Conservation (phyloP, 2,888 invertebrate genomes). For the Drosophila parthenogenetica region DNA sequence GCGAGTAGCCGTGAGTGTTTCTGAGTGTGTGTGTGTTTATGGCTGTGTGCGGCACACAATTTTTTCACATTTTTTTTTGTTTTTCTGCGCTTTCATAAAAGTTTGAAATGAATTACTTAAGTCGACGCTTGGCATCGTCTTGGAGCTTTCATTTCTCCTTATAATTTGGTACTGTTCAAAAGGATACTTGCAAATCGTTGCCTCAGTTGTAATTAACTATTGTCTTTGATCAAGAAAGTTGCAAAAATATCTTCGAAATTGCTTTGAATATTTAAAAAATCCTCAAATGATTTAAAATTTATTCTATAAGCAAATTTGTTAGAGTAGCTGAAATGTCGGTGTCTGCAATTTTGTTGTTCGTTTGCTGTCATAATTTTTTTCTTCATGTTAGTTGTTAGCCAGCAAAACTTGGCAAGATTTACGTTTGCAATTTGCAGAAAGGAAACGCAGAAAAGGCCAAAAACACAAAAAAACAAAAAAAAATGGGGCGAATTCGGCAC, state of each 20-base stretch:
- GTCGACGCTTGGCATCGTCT: slow-evolving; percentile 36
- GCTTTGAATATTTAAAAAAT: too few relatives aligned
- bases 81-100: slow-evolving; percentile 53
- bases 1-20: slow-evolving; percentile 26
- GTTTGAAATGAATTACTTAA: slow-evolving; percentile 73
- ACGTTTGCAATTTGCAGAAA: slow-evolving; percentile 64
- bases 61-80: slow-evolving; percentile 20
- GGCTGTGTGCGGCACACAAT: slow-evolving; percentile 52
- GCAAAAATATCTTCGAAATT: not conserved
- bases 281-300: too few relatives aligned
- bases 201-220: not conserved
- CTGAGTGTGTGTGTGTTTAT: slow-evolving; percentile 28
- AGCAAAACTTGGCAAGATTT: slow-evolving; percentile 64
- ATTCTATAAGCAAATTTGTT: not conserved
- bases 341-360: not conserved
- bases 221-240: not conserved
- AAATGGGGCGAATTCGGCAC: slow-evolving; percentile 20
- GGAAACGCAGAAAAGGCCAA: slow-evolving; percentile 36
- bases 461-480: not conserved
- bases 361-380: slow-evolving; percentile 26
- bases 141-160: slow-evolving; percentile 10
- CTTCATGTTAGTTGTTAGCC: slow-evolving; percentile 36
- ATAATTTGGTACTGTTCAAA: not conserved
- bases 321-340: slow-evolving; percentile 41
- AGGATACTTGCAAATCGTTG: not conserved